These are phyloP conservation scores for Trichopoda pennipes DNA, from an alignment of 2,888 invertebrate genomes.

Conservation along the genomic window DNA sequence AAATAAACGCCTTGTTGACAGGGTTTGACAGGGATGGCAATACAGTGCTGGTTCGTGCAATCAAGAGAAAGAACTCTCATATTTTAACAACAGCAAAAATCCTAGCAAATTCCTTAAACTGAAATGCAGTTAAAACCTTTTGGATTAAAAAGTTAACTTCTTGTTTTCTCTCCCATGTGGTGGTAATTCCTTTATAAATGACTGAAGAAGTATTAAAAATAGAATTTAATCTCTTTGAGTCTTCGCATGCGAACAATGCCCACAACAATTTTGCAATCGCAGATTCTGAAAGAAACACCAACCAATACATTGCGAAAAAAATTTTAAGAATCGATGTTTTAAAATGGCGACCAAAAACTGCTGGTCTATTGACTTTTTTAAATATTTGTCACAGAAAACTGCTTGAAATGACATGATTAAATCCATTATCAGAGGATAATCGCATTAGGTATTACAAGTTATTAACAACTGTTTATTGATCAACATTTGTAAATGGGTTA, in stretches of 20 bases:
- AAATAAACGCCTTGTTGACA: too few species aligned
- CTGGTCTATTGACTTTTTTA: constrained; percentile 74
- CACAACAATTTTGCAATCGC: constrained; percentile 26
- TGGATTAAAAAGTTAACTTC: constrained; percentile 32
- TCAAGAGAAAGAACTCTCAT: too few species aligned
- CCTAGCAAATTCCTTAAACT: not conserved
- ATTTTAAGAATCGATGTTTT: constrained; percentile 1
- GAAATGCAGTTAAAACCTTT: too few species aligned
- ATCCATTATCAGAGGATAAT: constrained; percentile 78
- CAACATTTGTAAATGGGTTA: constrained; percentile 79
- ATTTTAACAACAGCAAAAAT: not conserved
- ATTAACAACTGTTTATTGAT: constrained; percentile 77
- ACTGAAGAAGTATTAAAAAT: not conserved
- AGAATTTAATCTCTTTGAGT: constrained; percentile 2
- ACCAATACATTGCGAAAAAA: too few species aligned
- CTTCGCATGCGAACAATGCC: constrained; percentile 14
- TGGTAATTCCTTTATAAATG: constrained; percentile 41
- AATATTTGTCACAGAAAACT: constrained; percentile 75
- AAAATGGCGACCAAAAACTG: constrained; percentile 13
- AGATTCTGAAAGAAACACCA: constrained; percentile 13
- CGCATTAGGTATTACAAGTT: constrained; percentile 72
- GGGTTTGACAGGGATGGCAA: too few species aligned
- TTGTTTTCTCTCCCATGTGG: constrained; percentile 12
- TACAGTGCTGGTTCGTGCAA: too few species aligned
- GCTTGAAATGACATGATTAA: constrained; percentile 75